Evolutionary conservation across 2,888 invertebrate genomes (phyloP).

Genomic region (Melikaiella ostensackeni): DNA sequence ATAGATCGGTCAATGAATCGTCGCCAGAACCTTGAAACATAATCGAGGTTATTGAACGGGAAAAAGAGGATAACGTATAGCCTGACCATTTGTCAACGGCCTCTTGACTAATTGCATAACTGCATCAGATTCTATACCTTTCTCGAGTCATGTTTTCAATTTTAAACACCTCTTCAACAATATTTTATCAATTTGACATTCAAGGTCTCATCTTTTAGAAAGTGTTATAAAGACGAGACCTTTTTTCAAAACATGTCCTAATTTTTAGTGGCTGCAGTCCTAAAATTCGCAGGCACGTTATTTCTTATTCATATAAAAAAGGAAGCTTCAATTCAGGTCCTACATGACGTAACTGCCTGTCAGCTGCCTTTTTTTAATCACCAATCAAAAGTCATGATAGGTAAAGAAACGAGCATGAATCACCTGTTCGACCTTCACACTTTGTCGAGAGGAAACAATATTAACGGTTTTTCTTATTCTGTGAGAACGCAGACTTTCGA

Average conservation of each 20-base stretch:
- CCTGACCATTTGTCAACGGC: neutral
- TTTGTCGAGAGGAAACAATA: constrained; percentile 31
- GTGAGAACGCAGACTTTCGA: neutral
- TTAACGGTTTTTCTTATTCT: constrained; percentile 28
- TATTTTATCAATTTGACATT: neutral
- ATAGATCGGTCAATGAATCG: constrained; percentile 20
- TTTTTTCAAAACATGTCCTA: no score
- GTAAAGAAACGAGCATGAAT: constrained; percentile 27
- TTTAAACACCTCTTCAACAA: neutral
- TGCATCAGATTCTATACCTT: constrained; percentile 9
- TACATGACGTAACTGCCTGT: constrained; percentile 2
- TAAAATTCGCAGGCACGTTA: neutral
- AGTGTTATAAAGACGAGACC: neutral
- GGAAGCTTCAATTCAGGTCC: neutral
- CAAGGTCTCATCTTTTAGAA: neutral
- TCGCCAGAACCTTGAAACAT: constrained; percentile 18
- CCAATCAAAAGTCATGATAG: constrained; percentile 25
- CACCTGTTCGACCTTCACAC: constrained; percentile 25
- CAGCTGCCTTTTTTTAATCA: neutral
- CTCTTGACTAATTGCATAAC: constrained; percentile 3
- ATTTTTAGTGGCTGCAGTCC: no score
- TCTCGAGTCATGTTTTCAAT: neutral
- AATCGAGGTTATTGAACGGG: constrained; percentile 5
- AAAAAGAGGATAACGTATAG: neutral
- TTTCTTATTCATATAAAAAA: neutral